A percentile compares a stretch with the other conserved stretches of the same genome.
Evolutionary conservation across 2,797 vertebrate genomes (phyloP).

Genomic region (Phalloptychus januarius): DNA sequence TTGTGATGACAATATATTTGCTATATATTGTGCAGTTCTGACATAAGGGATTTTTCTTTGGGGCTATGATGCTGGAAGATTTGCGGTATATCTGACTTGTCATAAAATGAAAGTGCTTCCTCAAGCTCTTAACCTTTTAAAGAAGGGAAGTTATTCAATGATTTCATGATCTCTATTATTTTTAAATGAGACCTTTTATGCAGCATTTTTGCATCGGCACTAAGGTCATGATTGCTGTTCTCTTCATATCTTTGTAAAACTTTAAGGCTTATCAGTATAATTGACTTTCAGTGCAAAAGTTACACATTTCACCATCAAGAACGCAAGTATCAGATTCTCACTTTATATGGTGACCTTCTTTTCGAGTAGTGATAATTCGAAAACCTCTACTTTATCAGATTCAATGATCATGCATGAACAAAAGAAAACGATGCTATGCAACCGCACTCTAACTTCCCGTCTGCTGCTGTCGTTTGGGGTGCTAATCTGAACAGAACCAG

Average conservation of each 20-base stretch:
- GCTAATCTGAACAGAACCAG: constrained; percentile 30
- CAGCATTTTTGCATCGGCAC: constrained; percentile 14
- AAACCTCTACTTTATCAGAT: constrained; percentile 50
- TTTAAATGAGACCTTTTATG: constrained; percentile 29
- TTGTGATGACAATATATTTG: neutral
- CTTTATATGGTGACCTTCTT: constrained; percentile 64
- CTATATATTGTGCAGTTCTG: neutral
- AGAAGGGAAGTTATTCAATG: neutral
- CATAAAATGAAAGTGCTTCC: constrained; percentile 19
- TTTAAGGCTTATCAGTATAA: constrained; percentile 41
- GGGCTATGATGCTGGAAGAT: constrained; percentile 11
- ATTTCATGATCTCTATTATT: constrained; percentile 10
- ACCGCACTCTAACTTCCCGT: constrained; percentile 10
- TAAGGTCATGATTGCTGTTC: neutral
- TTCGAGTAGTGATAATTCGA: constrained; percentile 13
- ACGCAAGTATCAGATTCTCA: constrained; percentile 55
- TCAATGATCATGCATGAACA: neutral
- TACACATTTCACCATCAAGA: constrained; percentile 34
- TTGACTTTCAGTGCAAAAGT: constrained; percentile 36
- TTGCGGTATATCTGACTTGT: constrained; percentile 22
- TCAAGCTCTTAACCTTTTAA: constrained; percentile 14
- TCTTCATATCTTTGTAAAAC: constrained; percentile 26
- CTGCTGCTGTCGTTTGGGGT: constrained; percentile 24
- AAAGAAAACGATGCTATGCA: constrained; percentile 11
- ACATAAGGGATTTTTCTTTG: constrained; percentile 13